These are phyloP conservation scores for Bombus terrestris DNA, from an alignment of 1,140 invertebrate species.

Conservation along the genomic window DNA sequence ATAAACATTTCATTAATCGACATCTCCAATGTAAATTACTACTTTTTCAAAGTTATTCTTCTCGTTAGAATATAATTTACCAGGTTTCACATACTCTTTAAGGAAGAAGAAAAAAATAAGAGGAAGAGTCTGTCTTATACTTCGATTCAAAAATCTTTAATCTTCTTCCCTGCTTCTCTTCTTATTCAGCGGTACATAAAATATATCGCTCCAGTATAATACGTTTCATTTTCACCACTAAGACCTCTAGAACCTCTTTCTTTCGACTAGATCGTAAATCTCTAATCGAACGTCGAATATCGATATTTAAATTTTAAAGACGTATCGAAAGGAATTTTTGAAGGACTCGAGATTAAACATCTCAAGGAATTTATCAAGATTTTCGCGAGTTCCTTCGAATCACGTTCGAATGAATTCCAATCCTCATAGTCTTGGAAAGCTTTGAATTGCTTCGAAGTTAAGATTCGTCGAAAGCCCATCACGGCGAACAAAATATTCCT, in stretches of 20 bases:
- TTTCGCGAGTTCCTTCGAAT: not conserved
- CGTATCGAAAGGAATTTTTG: not conserved
- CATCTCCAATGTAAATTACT: too few species aligned
- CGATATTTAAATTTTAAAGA: not conserved
- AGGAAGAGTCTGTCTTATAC: too few species aligned
- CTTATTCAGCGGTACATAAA: not conserved
- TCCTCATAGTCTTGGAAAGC: not conserved
- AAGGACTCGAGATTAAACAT: not conserved
- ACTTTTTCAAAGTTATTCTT: too few species aligned
- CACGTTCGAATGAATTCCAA: too few species aligned
- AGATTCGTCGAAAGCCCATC: not conserved
- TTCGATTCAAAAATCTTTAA: not conserved
- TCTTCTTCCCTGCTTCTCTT: not conserved
- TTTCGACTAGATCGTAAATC: too few species aligned
- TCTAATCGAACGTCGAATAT: too few species aligned
- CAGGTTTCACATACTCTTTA: not conserved
- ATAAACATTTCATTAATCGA: not conserved
- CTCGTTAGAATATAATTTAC: too few species aligned
- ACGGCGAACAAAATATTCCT: not conserved
- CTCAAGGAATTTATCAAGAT: not conserved
- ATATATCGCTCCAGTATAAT: too few species aligned
- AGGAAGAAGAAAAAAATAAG: not conserved
- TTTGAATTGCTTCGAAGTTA: not conserved
- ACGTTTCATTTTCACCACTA: not conserved
- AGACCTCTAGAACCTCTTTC: not conserved